Percentiles rank a stretch among this genome's conserved stretches.
phyloP scores from a whole-genome alignment of 2,888 invertebrate species.

The Ypsolopha sequella region DNA sequence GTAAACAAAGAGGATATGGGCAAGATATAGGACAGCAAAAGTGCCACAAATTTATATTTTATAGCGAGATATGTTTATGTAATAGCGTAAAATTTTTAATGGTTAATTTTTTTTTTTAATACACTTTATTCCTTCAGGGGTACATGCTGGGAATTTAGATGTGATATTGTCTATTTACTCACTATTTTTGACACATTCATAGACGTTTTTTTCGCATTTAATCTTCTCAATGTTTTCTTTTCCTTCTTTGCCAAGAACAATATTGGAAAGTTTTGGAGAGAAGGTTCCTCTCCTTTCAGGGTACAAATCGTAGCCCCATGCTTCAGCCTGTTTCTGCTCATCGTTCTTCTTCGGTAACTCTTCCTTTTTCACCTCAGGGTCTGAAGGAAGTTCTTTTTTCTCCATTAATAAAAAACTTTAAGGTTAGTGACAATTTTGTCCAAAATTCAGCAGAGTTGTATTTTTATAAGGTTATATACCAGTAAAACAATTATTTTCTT shows the following conservation, averaged over 20 bases:
- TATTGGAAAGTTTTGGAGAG: conserved; percentile 63
- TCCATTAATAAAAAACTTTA: no score
- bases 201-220: conserved; percentile 86
- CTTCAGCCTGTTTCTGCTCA: not conserved
- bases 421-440: no score
- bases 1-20: no score
- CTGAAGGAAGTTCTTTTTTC: not conserved
- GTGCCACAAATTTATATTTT: no score
- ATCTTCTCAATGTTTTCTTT: conserved; percentile 77
- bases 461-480: no score
- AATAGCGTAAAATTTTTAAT: not conserved
- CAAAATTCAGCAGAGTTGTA: no score
- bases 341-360: conserved; percentile 18
- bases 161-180: conserved; percentile 22
- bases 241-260: conserved; percentile 76
- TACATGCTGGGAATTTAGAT: not conserved
- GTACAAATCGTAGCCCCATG: conserved; percentile 86
- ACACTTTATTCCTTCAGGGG: not conserved
- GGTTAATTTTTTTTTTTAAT: no score
- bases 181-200: conserved; percentile 80
- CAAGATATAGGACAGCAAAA: no score
- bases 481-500: no score
- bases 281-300: conserved; percentile 81
- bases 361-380: conserved; percentile 19
- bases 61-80: no score